Base-by-base conservation (phyloP, 64 coral and sea anemone genomes). In the Porites lutea region DNA sequence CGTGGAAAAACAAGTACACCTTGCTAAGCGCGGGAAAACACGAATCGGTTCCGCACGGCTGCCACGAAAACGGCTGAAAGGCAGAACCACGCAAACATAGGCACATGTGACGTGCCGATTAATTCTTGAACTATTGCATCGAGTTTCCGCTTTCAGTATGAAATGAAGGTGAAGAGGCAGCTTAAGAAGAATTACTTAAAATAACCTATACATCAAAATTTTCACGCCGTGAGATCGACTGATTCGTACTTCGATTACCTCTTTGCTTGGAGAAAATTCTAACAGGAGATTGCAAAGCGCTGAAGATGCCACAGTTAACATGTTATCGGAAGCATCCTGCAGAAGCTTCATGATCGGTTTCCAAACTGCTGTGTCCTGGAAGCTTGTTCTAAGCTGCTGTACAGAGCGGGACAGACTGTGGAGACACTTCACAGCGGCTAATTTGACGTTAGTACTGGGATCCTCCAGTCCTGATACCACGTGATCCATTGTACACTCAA, bases 331-430 rank as follows among this genome's bases (percentile, higher is more conserved):
- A 1, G 97, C 97, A 37, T 95, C 93, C 65, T 98, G 94, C 7
- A 98, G 84, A 18, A 98, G 82, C 61, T 99, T 99, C 91, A 99
- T 96, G 3, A 99, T 86, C 2, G 97, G 97, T 61, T 99, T 96
- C 97, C 97, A 99, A 27, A 99, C 97, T 48, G 94, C 91, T 8
- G 94, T 99, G 78, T 99, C 97, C 73, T 99, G 97, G 77, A 99
- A 96, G 48, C 94, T 99, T 65, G 97, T 99, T 46, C 97, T 82
- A 16, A 99, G 43, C 66, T 99, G 97, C 15, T 99, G 97, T 8
- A 99, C 97, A 27, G 97, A 99, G 52, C 97, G 82, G 3, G 94
- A 99, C 8, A 99, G 74, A 82, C 97, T 99, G 73, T 99, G 97
- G n/a, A 99, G 94, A 89, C 97, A 99, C 77, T 95, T 95, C 10